Evolutionary conservation across 2,888 invertebrate genomes (phyloP).

Genomic region (Caradrina kadenii): DNA sequence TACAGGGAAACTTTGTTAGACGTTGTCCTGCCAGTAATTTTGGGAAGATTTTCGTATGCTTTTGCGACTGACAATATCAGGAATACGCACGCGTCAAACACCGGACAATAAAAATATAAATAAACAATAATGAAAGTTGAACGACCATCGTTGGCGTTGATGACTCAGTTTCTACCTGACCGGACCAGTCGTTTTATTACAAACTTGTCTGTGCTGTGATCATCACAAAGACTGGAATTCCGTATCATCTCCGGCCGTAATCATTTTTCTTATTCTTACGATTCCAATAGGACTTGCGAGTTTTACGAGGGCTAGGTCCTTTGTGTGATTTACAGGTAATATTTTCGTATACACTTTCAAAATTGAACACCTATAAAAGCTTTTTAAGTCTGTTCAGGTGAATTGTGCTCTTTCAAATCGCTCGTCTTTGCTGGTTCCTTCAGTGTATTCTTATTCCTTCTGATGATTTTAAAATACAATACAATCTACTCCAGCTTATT

Average conservation of each 20-base stretch:
- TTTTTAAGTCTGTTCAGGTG: constrained; percentile 5
- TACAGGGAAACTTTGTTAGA: neutral
- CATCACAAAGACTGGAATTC: constrained; percentile 78
- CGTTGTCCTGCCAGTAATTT: constrained; percentile 31
- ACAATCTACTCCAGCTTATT: constrained; percentile 34
- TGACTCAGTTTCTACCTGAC: constrained; percentile 87
- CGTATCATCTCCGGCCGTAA: constrained; percentile 67
- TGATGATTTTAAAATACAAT: constrained; percentile 23
- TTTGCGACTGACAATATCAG: constrained; percentile 58
- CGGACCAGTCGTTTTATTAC: constrained; percentile 72
- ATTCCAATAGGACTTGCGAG: constrained; percentile 42
- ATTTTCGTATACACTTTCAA: constrained; percentile 39
- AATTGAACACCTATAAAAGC: constrained; percentile 13
- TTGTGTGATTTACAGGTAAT: constrained; percentile 40
- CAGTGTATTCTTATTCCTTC: constrained; percentile 1
- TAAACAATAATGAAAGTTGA: constrained; percentile 87
- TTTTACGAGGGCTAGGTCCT: constrained; percentile 49
- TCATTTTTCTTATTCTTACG: constrained; percentile 49
- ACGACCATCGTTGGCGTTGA: constrained; percentile 80
- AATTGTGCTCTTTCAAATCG: constrained; percentile 5
- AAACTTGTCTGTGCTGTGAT: constrained; percentile 75
- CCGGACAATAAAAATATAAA: constrained; percentile 82
- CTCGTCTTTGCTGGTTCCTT: neutral
- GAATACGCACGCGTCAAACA: constrained; percentile 75
- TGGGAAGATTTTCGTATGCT: constrained; percentile 39